Evolutionary conservation across 2,888 invertebrate species (phyloP), one percentile per base, ranked within the genome.

Genomic region (Megaustenia siamemsis): DNA sequence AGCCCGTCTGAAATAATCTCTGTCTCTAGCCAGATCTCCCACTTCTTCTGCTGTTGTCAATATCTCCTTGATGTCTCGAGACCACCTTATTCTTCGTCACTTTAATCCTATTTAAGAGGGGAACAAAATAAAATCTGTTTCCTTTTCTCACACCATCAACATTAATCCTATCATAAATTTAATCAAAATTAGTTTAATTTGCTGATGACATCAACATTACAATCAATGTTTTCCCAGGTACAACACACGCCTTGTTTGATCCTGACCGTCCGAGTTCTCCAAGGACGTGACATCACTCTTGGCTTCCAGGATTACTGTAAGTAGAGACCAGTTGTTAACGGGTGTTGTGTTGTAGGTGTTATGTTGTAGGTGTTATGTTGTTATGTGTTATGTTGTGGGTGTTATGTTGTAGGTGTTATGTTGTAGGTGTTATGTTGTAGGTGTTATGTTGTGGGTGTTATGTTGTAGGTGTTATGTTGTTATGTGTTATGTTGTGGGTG

Each of bases 271-370:
- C 91, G 89, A 63, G 92, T 94, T 12, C 38, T 93, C 4, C 86
- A 89, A 63, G 94, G 93, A 21, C 88, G 92, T 43, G 92, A 93
- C 86, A 92, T 94, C 63, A 92, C 94, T 43, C 93, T 93, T 87
- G 94, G 94, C 86, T 93, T 80, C 24, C 83, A 86, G 38, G 91
- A 91, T 76, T 88, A 88, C 38, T 86, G 91, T 91, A 87, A 88
- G 88, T 86, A 66, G 18, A n/a, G n/a, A 32, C 53, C 53, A 53
- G 6, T 53, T 49, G 15, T n/a, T n/a, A n/a, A n/a, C n/a, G n/a
- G n/a, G n/a, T n/a, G n/a, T n/a, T n/a, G n/a, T n/a, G n/a, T n/a
- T n/a, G n/a, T n/a, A n/a, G n/a, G n/a, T n/a, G n/a, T n/a, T n/a
- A n/a, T n/a, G n/a, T n/a, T n/a, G n/a, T n/a, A n/a, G n/a, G n/a